A percentile compares a stretch with the other conserved stretches of the same genome.
Conservation (phyloP, 2,888 invertebrate genomes). For the Platycheirus rosarum region DNA sequence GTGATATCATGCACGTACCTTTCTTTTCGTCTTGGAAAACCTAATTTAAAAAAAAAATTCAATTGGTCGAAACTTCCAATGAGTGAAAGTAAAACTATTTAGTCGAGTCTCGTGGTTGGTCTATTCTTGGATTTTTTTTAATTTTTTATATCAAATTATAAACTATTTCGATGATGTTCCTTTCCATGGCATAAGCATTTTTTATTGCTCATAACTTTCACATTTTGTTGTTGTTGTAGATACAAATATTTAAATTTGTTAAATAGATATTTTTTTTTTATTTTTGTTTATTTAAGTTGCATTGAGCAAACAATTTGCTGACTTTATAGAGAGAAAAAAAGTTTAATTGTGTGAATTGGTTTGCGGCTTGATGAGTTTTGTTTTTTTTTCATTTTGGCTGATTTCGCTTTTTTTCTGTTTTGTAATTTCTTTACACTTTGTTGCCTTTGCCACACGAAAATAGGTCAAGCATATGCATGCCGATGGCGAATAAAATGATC, state of each 20-base stretch:
- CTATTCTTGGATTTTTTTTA: slow-evolving; percentile 21
- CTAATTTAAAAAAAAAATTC: not conserved
- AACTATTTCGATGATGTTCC: slow-evolving; percentile 14
- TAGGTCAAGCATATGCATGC: slow-evolving; percentile 57
- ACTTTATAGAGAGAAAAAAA: slow-evolving; percentile 21
- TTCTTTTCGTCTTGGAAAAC: slow-evolving; percentile 46
- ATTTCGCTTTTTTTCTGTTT: slow-evolving; percentile 21
- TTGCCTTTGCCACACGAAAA: slow-evolving; percentile 29
- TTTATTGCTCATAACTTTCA: slow-evolving; percentile 49
- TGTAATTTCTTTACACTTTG: slow-evolving; percentile 13
- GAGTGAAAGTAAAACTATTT: slow-evolving; percentile 59
- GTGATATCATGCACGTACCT: slow-evolving; percentile 35
- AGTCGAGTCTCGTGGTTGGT: not conserved
- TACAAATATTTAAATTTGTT: not conserved
- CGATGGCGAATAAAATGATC: slow-evolving; percentile 50
- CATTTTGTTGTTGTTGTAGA: slow-evolving; percentile 24
- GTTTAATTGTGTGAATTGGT: slow-evolving; percentile 40
- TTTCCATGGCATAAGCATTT: slow-evolving; percentile 6
- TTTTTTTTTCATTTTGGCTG: slow-evolving; percentile 18
- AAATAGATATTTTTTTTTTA: no score
- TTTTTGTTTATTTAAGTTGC: slow-evolving; percentile 7
- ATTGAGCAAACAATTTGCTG: slow-evolving; percentile 2
- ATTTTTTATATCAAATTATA: slow-evolving; percentile 23
- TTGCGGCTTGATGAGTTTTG: slow-evolving; percentile 23
- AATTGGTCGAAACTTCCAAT: slow-evolving; percentile 15